Base-by-base conservation (phyloP, 2,888 invertebrate genomes). In the Diloba caeruleocephala region DNA sequence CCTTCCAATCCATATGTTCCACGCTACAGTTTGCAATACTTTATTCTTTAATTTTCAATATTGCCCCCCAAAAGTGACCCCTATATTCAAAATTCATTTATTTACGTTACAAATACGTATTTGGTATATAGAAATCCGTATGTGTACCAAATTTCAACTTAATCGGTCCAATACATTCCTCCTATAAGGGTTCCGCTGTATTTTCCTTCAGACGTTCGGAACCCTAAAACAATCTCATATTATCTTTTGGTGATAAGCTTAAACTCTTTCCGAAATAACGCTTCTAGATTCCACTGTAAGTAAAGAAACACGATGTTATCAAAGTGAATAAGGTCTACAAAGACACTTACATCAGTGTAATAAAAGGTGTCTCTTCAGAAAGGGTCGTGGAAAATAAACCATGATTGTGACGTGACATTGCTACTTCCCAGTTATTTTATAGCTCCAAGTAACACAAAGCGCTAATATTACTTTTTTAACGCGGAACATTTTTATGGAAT, bases 381-480 rank as follows among this genome's bases (percentile, higher is more conserved):
- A 55, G 45, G 54, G 37, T 42, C 49, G 33, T 32, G 29, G 32
- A 9, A 36, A 61, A 41, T 61, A 69, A 64, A 57, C 38, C 48
- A 54, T 45, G 51, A 45, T 54, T 61, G 51, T 57, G 53, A 37
- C 51, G 51, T 57, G 53, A 37, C 51, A 60, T 33, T 54, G 51
- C 39, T 23, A 45, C 29, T 37, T n/a, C 12, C 5, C 51, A 28
- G 26, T 28, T 50, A 41, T 53, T 60, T 55, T 50, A 52, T 55
- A 43, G 39, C 39, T 28, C 6, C 8, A 23, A 44, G 36, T 19
- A 34, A 39, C 39, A 52, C 36, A 36, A 29, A 25, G 33, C 29
- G 17, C n/a, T 42, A 34, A 43, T 45, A 61, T 29, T 31, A 48
- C 49, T 42, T 41, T 48, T 38, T 29, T 42, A 61, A 60, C 45